Base-by-base conservation (phyloP, 92 coral and sea anemone genomes). In the Palythoa grandiflora region DNA sequence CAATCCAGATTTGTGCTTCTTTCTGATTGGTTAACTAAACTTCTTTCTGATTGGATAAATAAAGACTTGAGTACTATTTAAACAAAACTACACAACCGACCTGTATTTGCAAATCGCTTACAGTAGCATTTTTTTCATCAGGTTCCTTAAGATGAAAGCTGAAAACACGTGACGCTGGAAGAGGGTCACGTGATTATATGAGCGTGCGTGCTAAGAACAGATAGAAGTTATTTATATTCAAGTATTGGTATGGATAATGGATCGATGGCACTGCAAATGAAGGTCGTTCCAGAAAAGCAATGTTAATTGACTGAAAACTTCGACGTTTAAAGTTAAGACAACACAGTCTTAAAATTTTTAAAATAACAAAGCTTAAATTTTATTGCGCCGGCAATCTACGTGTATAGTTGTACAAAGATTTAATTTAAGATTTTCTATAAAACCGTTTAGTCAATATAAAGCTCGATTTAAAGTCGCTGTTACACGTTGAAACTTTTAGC, bases 81-180 rank as follows among this genome's bases (percentile, higher is more conserved):
- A 59, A 59, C 16, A 2, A 59, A 59, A 59, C 66, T 59, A n/a
- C 50, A 44, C 50, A 17, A 17, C 70, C 28, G 20, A 2, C 19
- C 19, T 63, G 37, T 6, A 63, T 17, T 17, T 9, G n/a, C 28
- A 63, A 17, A 6, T n/a, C 70, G 6, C 9, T 16, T 17, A 63
- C 70, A 3, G 19, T 17, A 19, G 20, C 20, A 5, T 68, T 66
- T 44, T 63, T 16, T 8, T 66, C 40, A 53, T 75, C 84, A 91
- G 94, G 92, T 84, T 89, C 85, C 83, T 71, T 17, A 91, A 72
- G 84, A 88, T 81, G 21, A 88, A 91, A 85, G 93, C 80, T 79
- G 85, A 90, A 37, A 78, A 84, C 89, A 76, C 89, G 94, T 91
- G 96, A 91, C 44, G 83, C 60, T 44, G 60, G 78, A 48, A 20